phyloP scores from a whole-genome alignment of 2,888 invertebrate species.

The Pegoplata infirma region DNA sequence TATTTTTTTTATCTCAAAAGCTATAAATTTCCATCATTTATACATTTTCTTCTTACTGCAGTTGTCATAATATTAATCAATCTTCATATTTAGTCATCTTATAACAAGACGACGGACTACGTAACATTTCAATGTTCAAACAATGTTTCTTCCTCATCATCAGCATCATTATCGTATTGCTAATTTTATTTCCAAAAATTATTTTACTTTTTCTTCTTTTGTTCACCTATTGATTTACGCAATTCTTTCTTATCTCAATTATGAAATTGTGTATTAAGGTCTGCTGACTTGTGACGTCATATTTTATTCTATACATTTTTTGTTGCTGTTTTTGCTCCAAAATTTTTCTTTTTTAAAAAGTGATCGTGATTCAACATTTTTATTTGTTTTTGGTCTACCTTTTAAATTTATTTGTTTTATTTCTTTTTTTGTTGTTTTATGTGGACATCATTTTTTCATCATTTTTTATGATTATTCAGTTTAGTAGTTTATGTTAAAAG shows the following conservation, averaged over 20 bases:
- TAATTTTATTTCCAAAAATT: neutral
- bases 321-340: slow-evolving; percentile 23
- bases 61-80: neutral
- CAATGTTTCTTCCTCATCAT: too few species aligned
- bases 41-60: neutral
- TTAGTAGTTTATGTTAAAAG: too few species aligned
- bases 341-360: slow-evolving; percentile 1
- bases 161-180: neutral
- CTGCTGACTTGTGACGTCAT: slow-evolving; percentile 43
- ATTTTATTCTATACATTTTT: too few species aligned
- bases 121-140: neutral
- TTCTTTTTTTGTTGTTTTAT: slow-evolving; percentile 7
- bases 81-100: too few species aligned
- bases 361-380: slow-evolving; percentile 28
- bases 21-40: too few species aligned
- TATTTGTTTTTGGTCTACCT: neutral
- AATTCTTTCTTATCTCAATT: slow-evolving; percentile 7
- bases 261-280: slow-evolving; percentile 14
- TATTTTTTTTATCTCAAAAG: too few species aligned
- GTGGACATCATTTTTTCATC: neutral
- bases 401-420: neutral
- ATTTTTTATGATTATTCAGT: too few species aligned
- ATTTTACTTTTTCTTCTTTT: neutral
- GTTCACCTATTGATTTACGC: slow-evolving; percentile 11
- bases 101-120: too few species aligned